Percentiles rank a stretch among this genome's conserved stretches.
Conservation (phyloP, 2,797 vertebrate genomes). For the Gymnodraco acuticeps region DNA sequence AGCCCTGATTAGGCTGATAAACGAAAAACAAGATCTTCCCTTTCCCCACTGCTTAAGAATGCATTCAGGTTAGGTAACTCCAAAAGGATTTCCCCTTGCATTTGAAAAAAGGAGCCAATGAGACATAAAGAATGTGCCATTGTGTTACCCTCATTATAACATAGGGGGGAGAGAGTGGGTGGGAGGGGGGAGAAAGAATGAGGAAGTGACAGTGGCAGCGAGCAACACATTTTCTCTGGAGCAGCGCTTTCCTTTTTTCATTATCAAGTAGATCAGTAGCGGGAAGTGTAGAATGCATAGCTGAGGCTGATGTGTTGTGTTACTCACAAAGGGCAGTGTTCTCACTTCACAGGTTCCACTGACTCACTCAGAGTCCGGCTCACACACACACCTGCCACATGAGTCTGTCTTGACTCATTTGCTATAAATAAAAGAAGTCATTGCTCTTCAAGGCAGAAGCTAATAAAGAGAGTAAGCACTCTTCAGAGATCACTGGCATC, state of each 20-base stretch:
- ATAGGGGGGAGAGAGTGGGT: constrained; percentile 29
- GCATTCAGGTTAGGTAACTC: constrained; percentile 41
- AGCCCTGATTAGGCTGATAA: constrained; percentile 17
- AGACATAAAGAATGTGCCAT: constrained; percentile 63
- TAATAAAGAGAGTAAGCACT: constrained; percentile 33
- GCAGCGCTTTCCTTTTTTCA: constrained; percentile 41
- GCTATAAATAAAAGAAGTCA: constrained; percentile 48
- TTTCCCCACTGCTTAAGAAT: constrained; percentile 41
- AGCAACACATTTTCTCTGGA: constrained; percentile 43
- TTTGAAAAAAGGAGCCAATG: constrained; percentile 24
- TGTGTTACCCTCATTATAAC: constrained; percentile 59
- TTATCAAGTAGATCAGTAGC: constrained; percentile 66
- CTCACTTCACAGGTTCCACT: constrained; percentile 24
- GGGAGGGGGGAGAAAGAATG: constrained; percentile 52
- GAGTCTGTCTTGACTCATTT: constrained; percentile 46
- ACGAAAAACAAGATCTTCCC: constrained; percentile 14
- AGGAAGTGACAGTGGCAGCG: constrained; percentile 63
- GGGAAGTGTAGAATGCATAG: constrained; percentile 56
- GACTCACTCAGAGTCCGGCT: constrained; percentile 43
- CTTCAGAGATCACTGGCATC: constrained; percentile 41
- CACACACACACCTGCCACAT: constrained; percentile 37
- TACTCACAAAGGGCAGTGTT: constrained; percentile 46
- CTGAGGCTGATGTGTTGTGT: constrained; percentile 47
- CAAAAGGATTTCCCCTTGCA: constrained; percentile 10
- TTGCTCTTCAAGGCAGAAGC: constrained; percentile 4